These are phyloP conservation scores for Hippocampus barbouri DNA, from an alignment of 2,113 vertebrate species.

Conservation along the genomic window DNA sequence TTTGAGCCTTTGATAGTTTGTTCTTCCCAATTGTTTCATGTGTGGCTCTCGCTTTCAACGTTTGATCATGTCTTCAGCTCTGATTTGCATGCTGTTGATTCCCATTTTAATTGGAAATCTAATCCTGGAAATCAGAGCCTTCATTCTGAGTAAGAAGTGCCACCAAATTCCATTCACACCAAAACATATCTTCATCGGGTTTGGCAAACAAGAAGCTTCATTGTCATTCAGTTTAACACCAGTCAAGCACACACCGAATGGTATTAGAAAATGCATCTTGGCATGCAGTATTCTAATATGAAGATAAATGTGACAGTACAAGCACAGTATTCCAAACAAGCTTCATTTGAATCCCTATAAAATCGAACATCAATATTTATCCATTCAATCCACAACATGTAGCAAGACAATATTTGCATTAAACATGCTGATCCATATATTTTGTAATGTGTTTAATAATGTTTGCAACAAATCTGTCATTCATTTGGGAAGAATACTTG, in stretches of 20 bases:
- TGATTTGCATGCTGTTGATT: not conserved
- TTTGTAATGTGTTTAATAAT: too few species aligned
- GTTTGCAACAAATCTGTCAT: too few species aligned
- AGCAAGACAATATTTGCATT: too few species aligned
- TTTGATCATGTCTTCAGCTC: not conserved
- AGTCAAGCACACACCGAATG: not conserved
- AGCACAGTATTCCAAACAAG: not conserved
- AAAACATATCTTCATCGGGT: conserved; percentile 7
- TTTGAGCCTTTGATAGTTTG: not conserved
- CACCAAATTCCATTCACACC: conserved; percentile 36
- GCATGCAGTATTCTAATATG: not conserved
- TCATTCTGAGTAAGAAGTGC: conserved; percentile 7
- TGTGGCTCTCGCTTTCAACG: not conserved
- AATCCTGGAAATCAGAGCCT: conserved; percentile 12
- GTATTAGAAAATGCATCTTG: not conserved
- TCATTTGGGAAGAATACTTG: too few species aligned
- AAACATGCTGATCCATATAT: too few species aligned
- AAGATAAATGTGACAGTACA: not conserved
- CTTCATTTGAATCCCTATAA: not conserved
- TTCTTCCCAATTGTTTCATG: not conserved
- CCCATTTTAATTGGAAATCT: not conserved
- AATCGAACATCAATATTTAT: not conserved
- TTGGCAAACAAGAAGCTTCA: not conserved
- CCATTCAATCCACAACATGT: too few species aligned
- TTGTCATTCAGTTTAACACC: not conserved